Evolutionary conservation across 2,113 vertebrate genomes (phyloP).

Genomic region (Narcine bancroftii): DNA sequence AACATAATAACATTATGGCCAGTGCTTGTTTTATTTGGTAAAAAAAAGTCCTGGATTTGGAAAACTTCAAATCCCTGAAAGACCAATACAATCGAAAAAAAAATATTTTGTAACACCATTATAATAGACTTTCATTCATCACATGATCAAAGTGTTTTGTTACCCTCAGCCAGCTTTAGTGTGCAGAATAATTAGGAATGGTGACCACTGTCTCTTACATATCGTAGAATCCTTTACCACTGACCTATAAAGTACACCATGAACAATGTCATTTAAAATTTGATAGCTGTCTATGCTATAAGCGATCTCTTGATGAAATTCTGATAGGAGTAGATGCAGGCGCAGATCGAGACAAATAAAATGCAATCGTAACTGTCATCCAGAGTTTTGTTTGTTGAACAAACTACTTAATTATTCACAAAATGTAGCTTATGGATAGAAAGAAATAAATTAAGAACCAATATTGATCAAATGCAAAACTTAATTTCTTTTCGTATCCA

Average conservation of each 20-base stretch:
- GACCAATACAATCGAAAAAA: neutral
- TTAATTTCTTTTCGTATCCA: neutral
- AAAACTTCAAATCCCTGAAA: neutral
- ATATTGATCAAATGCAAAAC: neutral
- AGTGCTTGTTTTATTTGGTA: no score
- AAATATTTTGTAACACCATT: neutral
- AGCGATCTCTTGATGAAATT: neutral
- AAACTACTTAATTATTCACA: neutral
- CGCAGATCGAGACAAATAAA: neutral
- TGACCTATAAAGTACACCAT: slow-evolving; percentile 31
- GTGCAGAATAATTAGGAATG: neutral
- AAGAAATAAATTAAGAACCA: no score
- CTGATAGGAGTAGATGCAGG: neutral
- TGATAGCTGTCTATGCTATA: neutral
- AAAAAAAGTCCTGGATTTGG: neutral
- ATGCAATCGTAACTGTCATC: neutral
- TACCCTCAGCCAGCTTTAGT: neutral
- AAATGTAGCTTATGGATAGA: neutral
- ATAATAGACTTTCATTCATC: neutral
- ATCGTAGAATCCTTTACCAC: neutral
- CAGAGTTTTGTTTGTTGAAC: neutral
- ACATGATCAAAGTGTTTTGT: neutral
- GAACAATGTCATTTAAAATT: neutral
- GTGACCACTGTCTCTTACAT: neutral
- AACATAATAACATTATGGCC: no score